phyloP scores from a whole-genome alignment of 2,888 invertebrate genomes.

The Phorcus lineatus region DNA sequence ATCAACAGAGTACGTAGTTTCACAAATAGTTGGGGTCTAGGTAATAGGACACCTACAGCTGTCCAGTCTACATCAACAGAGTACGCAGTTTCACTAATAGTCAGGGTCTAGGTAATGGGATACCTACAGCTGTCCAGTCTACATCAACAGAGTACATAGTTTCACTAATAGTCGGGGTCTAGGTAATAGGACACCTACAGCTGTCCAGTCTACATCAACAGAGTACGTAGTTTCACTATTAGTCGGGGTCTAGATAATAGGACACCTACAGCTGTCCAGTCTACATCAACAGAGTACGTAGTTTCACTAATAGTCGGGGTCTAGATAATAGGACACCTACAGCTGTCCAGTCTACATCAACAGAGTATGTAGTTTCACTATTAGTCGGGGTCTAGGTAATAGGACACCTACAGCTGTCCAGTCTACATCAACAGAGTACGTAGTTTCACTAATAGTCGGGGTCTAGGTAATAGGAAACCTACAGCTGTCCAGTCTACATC shows the following conservation, averaged over 20 bases:
- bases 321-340: slow-evolving; percentile 46
- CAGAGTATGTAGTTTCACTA: neutral
- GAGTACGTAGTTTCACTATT: neutral
- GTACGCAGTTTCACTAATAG: neutral
- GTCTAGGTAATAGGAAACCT: slow-evolving; percentile 38
- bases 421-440: slow-evolving; percentile 59
- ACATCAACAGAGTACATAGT: slow-evolving; percentile 48
- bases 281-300: slow-evolving; percentile 52
- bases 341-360: slow-evolving; percentile 69
- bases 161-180: too few relatives aligned
- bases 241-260: too few relatives aligned
- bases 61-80: slow-evolving; percentile 67
- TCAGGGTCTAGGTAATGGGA: too few relatives aligned
- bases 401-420: slow-evolving; percentile 60
- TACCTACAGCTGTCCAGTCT: slow-evolving; percentile 67
- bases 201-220: slow-evolving; percentile 68
- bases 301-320: too few relatives aligned
- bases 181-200: slow-evolving; percentile 49
- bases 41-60: slow-evolving; percentile 52
- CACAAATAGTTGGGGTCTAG: too few relatives aligned
- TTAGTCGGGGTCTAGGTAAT: too few relatives aligned
- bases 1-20: slow-evolving; percentile 44
- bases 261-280: slow-evolving; percentile 65
- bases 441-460: too few relatives aligned
- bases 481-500: slow-evolving; percentile 70